Evolutionary conservation across 2,888 invertebrate genomes (phyloP).

Genomic region (Halictus quadricinctus): DNA sequence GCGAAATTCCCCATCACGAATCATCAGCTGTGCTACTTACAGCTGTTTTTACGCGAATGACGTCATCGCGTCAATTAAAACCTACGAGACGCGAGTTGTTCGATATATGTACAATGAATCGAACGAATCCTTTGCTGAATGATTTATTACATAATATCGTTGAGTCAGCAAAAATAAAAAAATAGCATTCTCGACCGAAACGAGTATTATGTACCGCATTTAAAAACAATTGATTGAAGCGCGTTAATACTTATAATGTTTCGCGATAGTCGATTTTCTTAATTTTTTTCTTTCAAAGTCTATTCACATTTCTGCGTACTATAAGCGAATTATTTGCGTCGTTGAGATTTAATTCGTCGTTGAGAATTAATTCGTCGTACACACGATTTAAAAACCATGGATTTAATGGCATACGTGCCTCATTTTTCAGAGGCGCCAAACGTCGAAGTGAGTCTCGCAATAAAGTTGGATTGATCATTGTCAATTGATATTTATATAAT

Average conservation of each 20-base stretch:
- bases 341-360: background rate
- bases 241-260: background rate
- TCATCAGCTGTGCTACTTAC: constrained; percentile 18
- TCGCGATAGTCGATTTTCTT: background rate
- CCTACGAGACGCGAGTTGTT: background rate
- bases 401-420: constrained; percentile 71
- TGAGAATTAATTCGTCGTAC: background rate
- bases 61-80: background rate
- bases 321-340: background rate
- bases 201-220: background rate
- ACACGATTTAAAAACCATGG: constrained; percentile 54
- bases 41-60: constrained; percentile 43
- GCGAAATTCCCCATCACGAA: background rate
- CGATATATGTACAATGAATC: background rate
- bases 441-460: constrained; percentile 32
- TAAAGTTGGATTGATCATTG: background rate
- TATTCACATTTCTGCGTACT: background rate
- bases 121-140: background rate
- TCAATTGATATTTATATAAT: background rate
- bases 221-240: no score
- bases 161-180: background rate
- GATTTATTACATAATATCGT: background rate
- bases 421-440: constrained; percentile 34
- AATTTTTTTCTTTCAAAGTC: background rate
- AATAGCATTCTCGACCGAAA: no score